phyloP scores from a whole-genome alignment of 2,888 invertebrate genomes.

The Diarsia brunnea region DNA sequence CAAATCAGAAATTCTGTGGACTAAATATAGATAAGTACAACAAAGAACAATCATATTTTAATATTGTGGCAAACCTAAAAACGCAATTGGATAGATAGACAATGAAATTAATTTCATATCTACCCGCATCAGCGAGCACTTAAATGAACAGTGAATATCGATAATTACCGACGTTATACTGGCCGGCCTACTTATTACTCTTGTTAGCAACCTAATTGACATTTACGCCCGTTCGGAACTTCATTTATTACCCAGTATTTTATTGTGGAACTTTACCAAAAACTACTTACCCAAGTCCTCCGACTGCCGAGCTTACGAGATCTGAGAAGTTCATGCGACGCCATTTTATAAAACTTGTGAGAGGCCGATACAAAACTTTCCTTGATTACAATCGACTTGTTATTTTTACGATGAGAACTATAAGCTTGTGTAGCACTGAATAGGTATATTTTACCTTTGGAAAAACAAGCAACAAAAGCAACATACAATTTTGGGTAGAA shows the following conservation, averaged over 20 bases:
- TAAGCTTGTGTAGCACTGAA: not conserved
- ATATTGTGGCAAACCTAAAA: not conserved
- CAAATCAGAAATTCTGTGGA: not conserved
- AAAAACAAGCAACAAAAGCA: slow-evolving; percentile 15
- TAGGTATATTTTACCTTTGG: slow-evolving; percentile 6
- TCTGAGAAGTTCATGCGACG: slow-evolving; percentile 62
- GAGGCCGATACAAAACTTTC: slow-evolving; percentile 60
- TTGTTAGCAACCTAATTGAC: slow-evolving; percentile 37
- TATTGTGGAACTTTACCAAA: slow-evolving; percentile 66
- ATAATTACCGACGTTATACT: slow-evolving; percentile 31
- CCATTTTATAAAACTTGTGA: slow-evolving; percentile 58
- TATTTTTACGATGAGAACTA: slow-evolving; percentile 61
- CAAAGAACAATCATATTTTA: not conserved
- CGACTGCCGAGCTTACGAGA: slow-evolving; percentile 64
- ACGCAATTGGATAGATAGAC: not conserved
- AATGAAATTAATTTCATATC: slow-evolving; percentile 18
- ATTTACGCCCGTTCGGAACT: slow-evolving; percentile 38
- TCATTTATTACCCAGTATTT: slow-evolving; percentile 59
- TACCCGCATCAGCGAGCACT: slow-evolving; percentile 5
- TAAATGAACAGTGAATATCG: slow-evolving; percentile 16
- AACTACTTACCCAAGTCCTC: slow-evolving; percentile 62
- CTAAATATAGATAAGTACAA: too few relatives aligned
- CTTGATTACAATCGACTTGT: slow-evolving; percentile 59
- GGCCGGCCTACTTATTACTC: slow-evolving; percentile 33
- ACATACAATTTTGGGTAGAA: slow-evolving; percentile 13